Evolutionary conservation across 2,113 vertebrate species (phyloP).

Genomic region (Cinclus cinclus): DNA sequence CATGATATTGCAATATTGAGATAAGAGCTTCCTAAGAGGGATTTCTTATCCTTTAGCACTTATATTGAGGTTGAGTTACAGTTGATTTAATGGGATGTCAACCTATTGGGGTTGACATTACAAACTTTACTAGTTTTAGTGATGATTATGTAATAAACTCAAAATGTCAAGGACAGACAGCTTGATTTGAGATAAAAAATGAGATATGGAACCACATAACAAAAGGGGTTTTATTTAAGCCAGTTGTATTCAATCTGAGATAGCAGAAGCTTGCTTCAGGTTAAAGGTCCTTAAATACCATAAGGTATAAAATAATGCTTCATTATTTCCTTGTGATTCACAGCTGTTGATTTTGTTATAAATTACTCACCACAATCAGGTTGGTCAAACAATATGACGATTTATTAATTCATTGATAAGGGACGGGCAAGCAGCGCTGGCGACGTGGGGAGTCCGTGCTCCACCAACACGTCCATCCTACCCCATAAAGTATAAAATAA

Average conservation of each 20-base stretch:
- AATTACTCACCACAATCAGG: too few relatives aligned
- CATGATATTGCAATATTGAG: background rate
- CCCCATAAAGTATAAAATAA: too few relatives aligned
- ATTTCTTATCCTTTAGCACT: background rate
- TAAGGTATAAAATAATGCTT: background rate
- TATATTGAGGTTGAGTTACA: background rate
- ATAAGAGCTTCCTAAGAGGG: background rate
- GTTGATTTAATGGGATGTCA: background rate
- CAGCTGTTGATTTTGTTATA: background rate
- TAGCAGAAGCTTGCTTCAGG: background rate
- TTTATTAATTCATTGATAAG: too few relatives aligned
- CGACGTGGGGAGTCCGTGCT: too few relatives aligned
- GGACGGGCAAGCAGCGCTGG: too few relatives aligned
- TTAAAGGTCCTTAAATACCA: background rate
- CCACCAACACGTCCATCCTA: too few relatives aligned
- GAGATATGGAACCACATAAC: background rate
- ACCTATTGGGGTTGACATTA: background rate
- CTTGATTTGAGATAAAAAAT: background rate
- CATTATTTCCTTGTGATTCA: background rate
- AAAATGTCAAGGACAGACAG: background rate
- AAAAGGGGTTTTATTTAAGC: background rate
- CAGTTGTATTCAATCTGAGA: background rate
- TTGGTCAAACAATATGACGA: too few relatives aligned
- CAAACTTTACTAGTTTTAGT: background rate
- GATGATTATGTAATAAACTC: background rate